Conservation (phyloP, 2,113 vertebrate species). For the Caranx ignobilis region DNA sequence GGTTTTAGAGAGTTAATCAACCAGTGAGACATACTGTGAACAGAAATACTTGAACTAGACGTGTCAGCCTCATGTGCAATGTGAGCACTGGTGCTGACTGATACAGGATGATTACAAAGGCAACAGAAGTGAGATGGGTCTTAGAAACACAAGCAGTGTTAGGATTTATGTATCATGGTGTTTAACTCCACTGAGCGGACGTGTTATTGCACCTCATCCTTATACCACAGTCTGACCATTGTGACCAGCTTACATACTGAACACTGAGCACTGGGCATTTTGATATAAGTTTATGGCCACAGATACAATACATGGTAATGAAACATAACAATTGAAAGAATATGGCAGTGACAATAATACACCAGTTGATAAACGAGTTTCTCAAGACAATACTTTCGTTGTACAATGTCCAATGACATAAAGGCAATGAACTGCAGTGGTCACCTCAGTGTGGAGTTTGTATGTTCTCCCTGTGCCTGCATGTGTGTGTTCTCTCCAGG, state of each 20-base stretch:
- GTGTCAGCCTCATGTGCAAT: background rate
- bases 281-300: too few relatives aligned
- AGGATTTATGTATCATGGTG: background rate
- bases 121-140: too few relatives aligned
- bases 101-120: background rate
- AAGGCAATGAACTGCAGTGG: too few relatives aligned
- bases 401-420: too few relatives aligned
- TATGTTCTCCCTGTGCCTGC: too few relatives aligned
- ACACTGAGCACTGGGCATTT: too few relatives aligned
- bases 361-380: too few relatives aligned
- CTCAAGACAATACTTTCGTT: too few relatives aligned
- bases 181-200: background rate
- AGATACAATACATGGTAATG: background rate
- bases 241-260: background rate
- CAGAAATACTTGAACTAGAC: background rate
- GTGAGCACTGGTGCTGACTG: background rate
- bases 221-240: background rate
- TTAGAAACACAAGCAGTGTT: too few relatives aligned
- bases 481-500: too few relatives aligned
- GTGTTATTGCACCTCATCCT: background rate
- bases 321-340: background rate
- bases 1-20: background rate
- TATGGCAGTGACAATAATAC: too few relatives aligned
- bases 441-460: too few relatives aligned
- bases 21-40: background rate